phyloP scores from a whole-genome alignment of 2,888 invertebrate species.

The Brenthis hecate region DNA sequence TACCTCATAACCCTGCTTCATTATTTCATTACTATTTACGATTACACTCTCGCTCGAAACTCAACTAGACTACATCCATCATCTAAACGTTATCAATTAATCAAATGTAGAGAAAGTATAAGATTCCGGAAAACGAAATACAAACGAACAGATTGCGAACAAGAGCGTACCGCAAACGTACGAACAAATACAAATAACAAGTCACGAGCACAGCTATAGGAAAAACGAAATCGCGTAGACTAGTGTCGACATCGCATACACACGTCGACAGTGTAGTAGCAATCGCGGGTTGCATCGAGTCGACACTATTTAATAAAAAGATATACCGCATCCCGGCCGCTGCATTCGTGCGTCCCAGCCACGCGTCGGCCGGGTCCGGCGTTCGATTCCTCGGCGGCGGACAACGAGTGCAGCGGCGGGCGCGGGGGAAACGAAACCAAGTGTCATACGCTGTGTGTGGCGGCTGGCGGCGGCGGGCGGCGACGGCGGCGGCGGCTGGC shows the following conservation, averaged over 20 bases:
- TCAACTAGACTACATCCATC: not conserved
- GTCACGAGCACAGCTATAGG: not conserved
- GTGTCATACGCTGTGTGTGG: slow-evolving; percentile 16
- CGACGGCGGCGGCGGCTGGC: slow-evolving; percentile 15
- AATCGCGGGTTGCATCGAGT: not conserved
- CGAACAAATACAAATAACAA: not conserved
- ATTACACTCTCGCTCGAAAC: not conserved
- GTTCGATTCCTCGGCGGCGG: slow-evolving; percentile 5
- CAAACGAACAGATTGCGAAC: not conserved
- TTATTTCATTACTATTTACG: not conserved
- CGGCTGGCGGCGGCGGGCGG: slow-evolving; percentile 11
- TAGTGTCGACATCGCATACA: not conserved
- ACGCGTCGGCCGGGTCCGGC: not conserved
- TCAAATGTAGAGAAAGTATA: too few relatives aligned
- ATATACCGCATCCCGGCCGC: slow-evolving; percentile 1
- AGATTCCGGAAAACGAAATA: not conserved
- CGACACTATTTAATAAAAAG: not conserved
- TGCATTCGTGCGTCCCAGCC: slow-evolving; percentile 6
- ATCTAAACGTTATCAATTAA: too few relatives aligned
- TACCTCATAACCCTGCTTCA: not conserved
- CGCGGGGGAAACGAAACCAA: slow-evolving; percentile 20
- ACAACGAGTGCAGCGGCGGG: slow-evolving; percentile 23
- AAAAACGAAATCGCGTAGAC: not conserved
- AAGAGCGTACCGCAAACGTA: not conserved
- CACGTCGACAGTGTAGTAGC: not conserved